Evolutionary conservation across 2,888 invertebrate genomes (phyloP).

Genomic region (Dicranocentrus wangi): DNA sequence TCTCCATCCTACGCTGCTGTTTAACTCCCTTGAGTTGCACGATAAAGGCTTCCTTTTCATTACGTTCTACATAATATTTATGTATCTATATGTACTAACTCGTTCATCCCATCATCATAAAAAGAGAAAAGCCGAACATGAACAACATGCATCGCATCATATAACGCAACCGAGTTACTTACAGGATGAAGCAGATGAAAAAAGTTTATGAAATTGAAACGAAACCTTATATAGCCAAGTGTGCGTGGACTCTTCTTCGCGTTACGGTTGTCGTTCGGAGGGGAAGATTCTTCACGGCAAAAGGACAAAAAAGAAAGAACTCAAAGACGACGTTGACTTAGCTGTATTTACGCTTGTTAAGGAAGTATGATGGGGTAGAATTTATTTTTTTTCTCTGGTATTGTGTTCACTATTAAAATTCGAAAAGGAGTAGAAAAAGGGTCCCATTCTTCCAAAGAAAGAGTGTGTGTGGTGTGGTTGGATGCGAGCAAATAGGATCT

Average conservation of each 20-base stretch:
- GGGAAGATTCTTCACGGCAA: slow-evolving; percentile 52
- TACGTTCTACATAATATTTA: background rate
- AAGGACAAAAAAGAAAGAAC: slow-evolving; percentile 44
- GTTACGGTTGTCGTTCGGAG: slow-evolving; percentile 44
- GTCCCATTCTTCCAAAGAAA: slow-evolving; percentile 39
- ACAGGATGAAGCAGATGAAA: slow-evolving; percentile 31
- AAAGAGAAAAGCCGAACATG: background rate
- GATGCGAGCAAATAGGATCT: background rate
- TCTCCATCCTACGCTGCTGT: slow-evolving; percentile 14
- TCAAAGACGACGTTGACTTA: background rate
- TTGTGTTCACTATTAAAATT: background rate
- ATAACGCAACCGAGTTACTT: no score
- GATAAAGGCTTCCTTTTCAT: slow-evolving; percentile 40
- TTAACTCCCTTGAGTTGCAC: background rate
- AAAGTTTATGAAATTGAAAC: slow-evolving; percentile 32
- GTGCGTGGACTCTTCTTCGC: slow-evolving; percentile 3
- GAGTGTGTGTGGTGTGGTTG: slow-evolving; percentile 12
- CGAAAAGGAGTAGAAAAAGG: slow-evolving; percentile 22
- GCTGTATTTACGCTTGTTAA: slow-evolving; percentile 34
- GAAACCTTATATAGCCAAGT: slow-evolving; percentile 21
- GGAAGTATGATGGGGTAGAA: slow-evolving; percentile 36
- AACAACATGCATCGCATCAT: background rate
- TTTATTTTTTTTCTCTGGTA: background rate
- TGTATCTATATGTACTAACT: background rate
- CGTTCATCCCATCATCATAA: slow-evolving; percentile 2